Base-by-base conservation (phyloP, 2,888 invertebrate genomes). In the Cistogaster globosa region DNA sequence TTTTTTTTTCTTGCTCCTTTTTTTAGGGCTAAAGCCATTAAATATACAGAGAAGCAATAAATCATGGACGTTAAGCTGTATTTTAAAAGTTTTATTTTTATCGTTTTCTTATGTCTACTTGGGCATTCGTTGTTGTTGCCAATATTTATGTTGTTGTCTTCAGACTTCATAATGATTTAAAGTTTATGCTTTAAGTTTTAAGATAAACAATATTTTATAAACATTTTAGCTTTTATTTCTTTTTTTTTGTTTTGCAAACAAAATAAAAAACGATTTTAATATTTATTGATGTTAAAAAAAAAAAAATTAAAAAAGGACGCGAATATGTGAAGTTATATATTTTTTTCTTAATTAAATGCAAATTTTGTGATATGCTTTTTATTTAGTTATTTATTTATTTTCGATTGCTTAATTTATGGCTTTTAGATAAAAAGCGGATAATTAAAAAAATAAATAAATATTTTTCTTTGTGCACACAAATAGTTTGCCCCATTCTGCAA, bases 11-110 rank as follows among this genome's bases (percentile, higher is more conserved):
- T 77, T 82, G 80, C 65, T 81, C 83, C 65, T 79, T 81, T 87
- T 83, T 87, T 83, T 78, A 86, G 86, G 84, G 84, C 84, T 90
- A 85, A 86, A 86, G 85, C 87, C 87, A 88, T 91, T 91, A 91
- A 91, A 90, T 90, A 88, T 91, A 89, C 89, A 89, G 90, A 90
- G 88, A 88, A 88, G 89, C 90, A 88, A 91, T 91, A 91, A 91
- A 91, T 91, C 91, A 91, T 90, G 91, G 88, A 90, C 89, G 90
- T 90, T 90, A 90, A 91, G 90, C 90, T 90, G 91, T 88, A 89
- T 90, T 90, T 90, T 75, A 65, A 45, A 51, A 67, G 51, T 53
- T 68, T 68, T 60, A 57, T 53, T 80, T 79, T 69, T 77, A 84
- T 84, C 58, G 75, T 67, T 45, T 71, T 76, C 76, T 83, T 72